These are phyloP conservation scores for Corythaeola cristata DNA, from an alignment of 2,113 vertebrate species.

Conservation along the genomic window DNA sequence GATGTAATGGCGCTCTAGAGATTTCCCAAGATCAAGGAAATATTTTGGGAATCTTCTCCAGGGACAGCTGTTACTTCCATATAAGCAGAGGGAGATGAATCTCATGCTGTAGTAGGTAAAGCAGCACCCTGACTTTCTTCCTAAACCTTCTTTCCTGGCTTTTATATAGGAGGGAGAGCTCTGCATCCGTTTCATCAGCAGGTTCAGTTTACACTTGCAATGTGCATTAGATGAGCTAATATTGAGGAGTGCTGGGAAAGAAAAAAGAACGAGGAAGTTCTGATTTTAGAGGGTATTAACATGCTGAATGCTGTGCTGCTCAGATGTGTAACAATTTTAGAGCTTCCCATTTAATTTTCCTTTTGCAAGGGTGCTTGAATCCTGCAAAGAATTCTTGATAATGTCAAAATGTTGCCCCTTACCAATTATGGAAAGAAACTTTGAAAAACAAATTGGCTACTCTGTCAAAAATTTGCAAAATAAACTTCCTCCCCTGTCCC, in stretches of 20 bases:
- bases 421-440: background rate
- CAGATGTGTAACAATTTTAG: background rate
- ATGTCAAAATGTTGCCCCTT: background rate
- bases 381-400: background rate
- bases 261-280: background rate
- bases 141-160: background rate
- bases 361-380: background rate
- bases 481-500: background rate
- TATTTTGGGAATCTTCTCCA: background rate
- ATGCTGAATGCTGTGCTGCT: background rate
- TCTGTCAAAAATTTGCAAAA: background rate
- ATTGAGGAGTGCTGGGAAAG: background rate
- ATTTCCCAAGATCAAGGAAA: background rate
- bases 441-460: background rate
- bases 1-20: background rate
- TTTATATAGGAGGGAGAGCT: background rate
- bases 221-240: background rate
- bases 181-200: background rate
- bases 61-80: background rate
- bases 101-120: background rate
- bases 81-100: background rate
- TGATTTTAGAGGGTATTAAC: background rate
- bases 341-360: background rate
- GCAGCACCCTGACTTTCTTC: background rate
- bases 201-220: background rate